Conservation (phyloP, 2,888 invertebrate species). For the Hirtodrosophila alboralis region DNA sequence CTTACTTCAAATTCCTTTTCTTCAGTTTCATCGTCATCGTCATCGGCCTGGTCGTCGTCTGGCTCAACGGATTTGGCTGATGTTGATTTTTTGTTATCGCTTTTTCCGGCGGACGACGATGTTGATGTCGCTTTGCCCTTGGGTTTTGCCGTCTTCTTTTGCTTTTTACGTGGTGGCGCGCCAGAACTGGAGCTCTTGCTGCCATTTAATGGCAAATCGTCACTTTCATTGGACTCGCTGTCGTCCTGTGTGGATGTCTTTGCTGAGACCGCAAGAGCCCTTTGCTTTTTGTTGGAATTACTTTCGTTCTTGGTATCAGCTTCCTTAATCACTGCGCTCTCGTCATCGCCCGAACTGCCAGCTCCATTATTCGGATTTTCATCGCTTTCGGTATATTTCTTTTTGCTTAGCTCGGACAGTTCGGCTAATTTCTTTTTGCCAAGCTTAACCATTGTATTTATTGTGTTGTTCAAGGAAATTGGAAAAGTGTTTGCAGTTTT, state of each 20-base stretch:
- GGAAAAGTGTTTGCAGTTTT: constrained; percentile 17
- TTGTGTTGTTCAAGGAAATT: not conserved
- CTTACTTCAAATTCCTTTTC: constrained; percentile 69
- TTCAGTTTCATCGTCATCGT: constrained; percentile 76
- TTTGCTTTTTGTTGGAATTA: constrained; percentile 34
- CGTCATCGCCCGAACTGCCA: constrained; percentile 41
- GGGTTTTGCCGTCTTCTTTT: constrained; percentile 39
- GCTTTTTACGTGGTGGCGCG: constrained; percentile 65
- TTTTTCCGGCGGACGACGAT: constrained; percentile 2
- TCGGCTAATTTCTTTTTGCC: constrained; percentile 81
- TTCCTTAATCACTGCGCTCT: constrained; percentile 23
- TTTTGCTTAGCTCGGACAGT: constrained; percentile 70
- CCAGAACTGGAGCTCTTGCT: constrained; percentile 73
- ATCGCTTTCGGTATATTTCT: constrained; percentile 67
- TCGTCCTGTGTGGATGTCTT: constrained; percentile 1
- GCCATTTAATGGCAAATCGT: constrained; percentile 73
- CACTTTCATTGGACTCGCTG: constrained; percentile 70
- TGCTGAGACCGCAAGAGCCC: not conserved
- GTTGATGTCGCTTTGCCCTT: constrained; percentile 19
- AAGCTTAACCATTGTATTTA: constrained; percentile 73
- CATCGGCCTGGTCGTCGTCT: constrained; percentile 36
- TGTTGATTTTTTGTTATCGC: constrained; percentile 15
- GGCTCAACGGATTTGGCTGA: constrained; percentile 12
- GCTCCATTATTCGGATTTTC: constrained; percentile 68
- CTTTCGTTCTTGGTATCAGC: constrained; percentile 38